Conservation (phyloP, 2,113 vertebrate species). For the Corynorhinus townsendii region DNA sequence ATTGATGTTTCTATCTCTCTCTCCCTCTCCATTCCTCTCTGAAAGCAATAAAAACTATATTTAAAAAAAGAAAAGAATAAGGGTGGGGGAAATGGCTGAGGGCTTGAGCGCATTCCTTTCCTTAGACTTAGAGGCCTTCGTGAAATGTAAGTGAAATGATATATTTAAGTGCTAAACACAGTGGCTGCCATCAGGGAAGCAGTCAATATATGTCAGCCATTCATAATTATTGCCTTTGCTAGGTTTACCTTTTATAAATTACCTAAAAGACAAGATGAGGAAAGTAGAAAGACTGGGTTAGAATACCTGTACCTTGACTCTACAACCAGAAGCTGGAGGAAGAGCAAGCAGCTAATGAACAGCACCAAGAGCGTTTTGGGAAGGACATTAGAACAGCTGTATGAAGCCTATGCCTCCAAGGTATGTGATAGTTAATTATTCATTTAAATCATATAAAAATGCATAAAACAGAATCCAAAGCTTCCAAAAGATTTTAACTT, state of each 20-base stretch:
- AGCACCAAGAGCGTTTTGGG: slow-evolving; percentile 82
- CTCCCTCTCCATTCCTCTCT: no score
- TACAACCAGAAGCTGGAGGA: slow-evolving; percentile 81
- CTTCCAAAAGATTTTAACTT: not conserved
- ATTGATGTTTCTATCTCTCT: no score
- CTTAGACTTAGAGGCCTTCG: not conserved
- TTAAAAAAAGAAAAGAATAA: not conserved
- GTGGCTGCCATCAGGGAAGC: not conserved
- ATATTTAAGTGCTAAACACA: not conserved
- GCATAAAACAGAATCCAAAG: not conserved
- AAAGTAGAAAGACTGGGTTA: slow-evolving; percentile 80
- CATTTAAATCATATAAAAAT: not conserved
- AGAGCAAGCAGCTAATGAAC: slow-evolving; percentile 84
- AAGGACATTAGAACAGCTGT: slow-evolving; percentile 87
- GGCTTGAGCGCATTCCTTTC: not conserved
- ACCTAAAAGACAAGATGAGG: slow-evolving; percentile 80
- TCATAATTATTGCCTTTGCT: slow-evolving; percentile 41
- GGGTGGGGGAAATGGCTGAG: not conserved
- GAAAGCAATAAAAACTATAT: no score
- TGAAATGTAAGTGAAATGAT: not conserved
- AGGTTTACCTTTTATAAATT: slow-evolving; percentile 95
- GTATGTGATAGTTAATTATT: slow-evolving; percentile 72
- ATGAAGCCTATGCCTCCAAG: slow-evolving; percentile 78
- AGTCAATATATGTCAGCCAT: not conserved
- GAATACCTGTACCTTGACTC: slow-evolving; percentile 93